A percentile compares a stretch with the other conserved stretches of the same genome.
phyloP scores from a whole-genome alignment of 2,888 invertebrate genomes.

The Aproaerema taeniolella region DNA sequence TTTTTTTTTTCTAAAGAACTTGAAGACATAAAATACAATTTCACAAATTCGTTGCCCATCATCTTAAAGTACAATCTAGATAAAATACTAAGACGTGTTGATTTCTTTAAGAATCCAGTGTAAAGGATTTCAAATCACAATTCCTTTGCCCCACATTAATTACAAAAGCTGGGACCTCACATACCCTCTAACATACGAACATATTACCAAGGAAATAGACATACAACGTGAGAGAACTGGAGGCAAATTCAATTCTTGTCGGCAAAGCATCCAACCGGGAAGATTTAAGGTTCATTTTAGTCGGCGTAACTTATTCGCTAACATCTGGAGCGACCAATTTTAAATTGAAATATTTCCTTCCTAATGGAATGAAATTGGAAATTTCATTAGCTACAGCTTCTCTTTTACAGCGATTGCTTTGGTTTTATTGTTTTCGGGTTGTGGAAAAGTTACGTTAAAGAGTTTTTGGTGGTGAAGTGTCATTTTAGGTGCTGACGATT shows the following conservation, averaged over 20 bases:
- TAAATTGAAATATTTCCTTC: conserved; percentile 56
- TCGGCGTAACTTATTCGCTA: conserved; percentile 64
- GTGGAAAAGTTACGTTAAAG: neutral
- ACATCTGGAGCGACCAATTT: conserved; percentile 63
- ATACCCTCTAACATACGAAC: too few relatives aligned
- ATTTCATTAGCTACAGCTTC: conserved; percentile 33
- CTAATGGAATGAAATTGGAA: conserved; percentile 47
- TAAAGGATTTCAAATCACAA: too few relatives aligned
- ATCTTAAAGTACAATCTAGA: too few relatives aligned
- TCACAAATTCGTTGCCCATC: too few relatives aligned
- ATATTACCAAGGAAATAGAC: neutral
- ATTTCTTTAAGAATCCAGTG: too few relatives aligned
- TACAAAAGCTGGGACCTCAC: too few relatives aligned
- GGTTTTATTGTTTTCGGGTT: conserved; percentile 3
- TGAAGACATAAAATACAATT: too few relatives aligned
- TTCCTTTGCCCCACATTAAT: too few relatives aligned
- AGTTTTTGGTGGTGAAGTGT: too few relatives aligned
- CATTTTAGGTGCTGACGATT: too few relatives aligned
- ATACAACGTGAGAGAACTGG: conserved; percentile 32
- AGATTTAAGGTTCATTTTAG: conserved; percentile 72
- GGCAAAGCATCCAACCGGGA: conserved; percentile 48
- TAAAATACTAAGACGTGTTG: too few relatives aligned
- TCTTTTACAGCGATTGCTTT: conserved; percentile 13
- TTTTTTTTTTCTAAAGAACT: too few relatives aligned
- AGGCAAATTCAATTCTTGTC: conserved; percentile 69